Base-by-base conservation (phyloP, 2,113 vertebrate genomes). In the Puma concolor region DNA sequence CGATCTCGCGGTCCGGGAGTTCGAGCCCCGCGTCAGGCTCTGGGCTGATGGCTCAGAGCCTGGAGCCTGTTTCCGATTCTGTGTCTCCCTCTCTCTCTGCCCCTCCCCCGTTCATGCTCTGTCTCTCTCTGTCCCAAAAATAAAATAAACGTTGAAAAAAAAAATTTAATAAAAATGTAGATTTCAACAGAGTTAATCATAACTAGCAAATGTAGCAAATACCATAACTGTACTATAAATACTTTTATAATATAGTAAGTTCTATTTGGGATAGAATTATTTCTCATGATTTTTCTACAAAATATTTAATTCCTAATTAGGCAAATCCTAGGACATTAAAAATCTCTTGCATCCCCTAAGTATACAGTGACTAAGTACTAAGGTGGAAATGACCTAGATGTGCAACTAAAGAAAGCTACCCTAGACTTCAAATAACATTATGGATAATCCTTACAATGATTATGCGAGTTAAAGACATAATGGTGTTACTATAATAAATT, bases 301-400 rank as follows among this genome's bases (percentile, higher is more conserved):
- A 93, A 88, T 23, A 90, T 69, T 82, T 71, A 19, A 74, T 92
- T 94, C 17, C 14, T 77, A 91, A 87, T 87, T 97, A 95, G 54
- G 17, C 60, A 95, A 94, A 88, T 84, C 64, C 71, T 85, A 67
- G 33, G 82, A 29, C 64, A 95, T 38, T 36, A 77, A 92, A 86
- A 95, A 80, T 31, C 3, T 54, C 67, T 82, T 67, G n/a, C 21
- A 80, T 92, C 91, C n/a, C 38, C 7, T 64, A 77, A 2, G 36
- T 23, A 84, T 36, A 88, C 4, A 80, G 66, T 93, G 33, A 92
- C 23, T 83, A 67, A 83, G 19, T n/a, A 89, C 19, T 86, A 33
- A 95, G 23, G 60, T 69, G 52, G 29, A 66, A 63, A 95, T 89
- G 52, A 95, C 4, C 4, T 38, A 92, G 13, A 84, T 71, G 16